phyloP scores from a whole-genome alignment of 2,113 vertebrate genomes.

The Vimba vimba region DNA sequence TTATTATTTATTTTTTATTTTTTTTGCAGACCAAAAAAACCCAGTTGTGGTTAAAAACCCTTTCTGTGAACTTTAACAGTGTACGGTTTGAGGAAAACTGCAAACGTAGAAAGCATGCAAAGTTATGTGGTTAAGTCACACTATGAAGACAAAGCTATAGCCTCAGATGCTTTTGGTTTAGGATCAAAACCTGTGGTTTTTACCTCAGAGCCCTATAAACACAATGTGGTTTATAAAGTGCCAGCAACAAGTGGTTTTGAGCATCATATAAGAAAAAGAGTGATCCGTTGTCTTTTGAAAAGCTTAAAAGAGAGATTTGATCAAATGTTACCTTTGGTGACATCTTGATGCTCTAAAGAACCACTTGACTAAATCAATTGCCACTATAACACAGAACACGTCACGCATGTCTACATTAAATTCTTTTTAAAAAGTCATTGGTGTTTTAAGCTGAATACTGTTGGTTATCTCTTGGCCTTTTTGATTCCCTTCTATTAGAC shows the following conservation, averaged over 20 bases:
- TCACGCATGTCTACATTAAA: background rate
- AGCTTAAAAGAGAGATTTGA: background rate
- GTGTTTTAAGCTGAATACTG: background rate
- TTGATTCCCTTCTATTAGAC: background rate
- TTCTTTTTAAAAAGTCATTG: background rate
- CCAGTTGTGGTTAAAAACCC: constrained; percentile 30
- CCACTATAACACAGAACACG: background rate
- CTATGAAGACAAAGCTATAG: background rate
- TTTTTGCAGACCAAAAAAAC: constrained; percentile 8
- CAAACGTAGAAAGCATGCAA: constrained; percentile 14
- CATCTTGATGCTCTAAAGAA: too few relatives aligned
- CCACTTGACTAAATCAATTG: background rate
- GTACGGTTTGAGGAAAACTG: constrained; percentile 22
- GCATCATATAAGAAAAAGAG: background rate
- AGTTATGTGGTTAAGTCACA: constrained; percentile 29
- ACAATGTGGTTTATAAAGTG: constrained; percentile 20
- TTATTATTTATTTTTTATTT: background rate
- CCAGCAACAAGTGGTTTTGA: background rate
- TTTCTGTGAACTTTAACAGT: constrained; percentile 38
- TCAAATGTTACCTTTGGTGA: background rate
- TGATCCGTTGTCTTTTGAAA: background rate
- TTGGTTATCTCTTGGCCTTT: background rate
- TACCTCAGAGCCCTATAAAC: constrained; percentile 13
- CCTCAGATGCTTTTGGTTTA: constrained; percentile 31
- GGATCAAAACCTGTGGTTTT: constrained; percentile 39